Evolutionary conservation across 2,113 vertebrate genomes (phyloP).

Genomic region (Pseudolaguvia tuberculata): DNA sequence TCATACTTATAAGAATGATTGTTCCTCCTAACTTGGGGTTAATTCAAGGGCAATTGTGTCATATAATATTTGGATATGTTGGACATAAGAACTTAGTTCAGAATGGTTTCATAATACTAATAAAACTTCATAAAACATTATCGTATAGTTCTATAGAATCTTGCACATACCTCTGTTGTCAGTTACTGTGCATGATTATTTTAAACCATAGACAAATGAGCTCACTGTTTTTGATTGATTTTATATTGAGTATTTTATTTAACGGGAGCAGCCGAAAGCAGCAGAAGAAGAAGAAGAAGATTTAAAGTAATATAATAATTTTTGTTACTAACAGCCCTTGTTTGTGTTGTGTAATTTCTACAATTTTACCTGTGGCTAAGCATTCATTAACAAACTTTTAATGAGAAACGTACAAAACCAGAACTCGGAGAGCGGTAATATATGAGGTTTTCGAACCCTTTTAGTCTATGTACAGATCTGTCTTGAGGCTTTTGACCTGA

Average conservation of each 20-base stretch:
- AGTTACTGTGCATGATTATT: too few species aligned
- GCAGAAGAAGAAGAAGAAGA: too few species aligned
- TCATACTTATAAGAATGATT: conserved; percentile 10
- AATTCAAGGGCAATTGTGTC: background rate
- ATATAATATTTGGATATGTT: background rate
- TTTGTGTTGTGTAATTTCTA: background rate
- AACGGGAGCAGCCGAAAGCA: too few species aligned
- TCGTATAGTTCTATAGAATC: background rate
- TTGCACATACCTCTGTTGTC: too few species aligned
- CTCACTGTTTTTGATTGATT: background rate
- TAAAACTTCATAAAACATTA: background rate
- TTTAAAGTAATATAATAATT: too few species aligned
- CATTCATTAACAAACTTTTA: background rate
- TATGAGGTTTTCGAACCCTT: background rate
- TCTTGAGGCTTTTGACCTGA: background rate
- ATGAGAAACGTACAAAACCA: background rate
- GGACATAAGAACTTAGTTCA: background rate
- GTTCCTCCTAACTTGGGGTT: background rate
- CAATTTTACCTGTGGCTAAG: background rate
- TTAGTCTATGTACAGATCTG: background rate
- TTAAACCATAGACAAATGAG: background rate
- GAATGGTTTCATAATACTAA: background rate
- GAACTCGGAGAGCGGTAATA: background rate
- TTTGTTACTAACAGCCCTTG: too few species aligned
- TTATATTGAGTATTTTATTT: background rate